Evolutionary conservation across 2,888 invertebrate genomes (phyloP), one percentile per base, ranked within the genome.

Genomic region (Synergus laeviventris): DNA sequence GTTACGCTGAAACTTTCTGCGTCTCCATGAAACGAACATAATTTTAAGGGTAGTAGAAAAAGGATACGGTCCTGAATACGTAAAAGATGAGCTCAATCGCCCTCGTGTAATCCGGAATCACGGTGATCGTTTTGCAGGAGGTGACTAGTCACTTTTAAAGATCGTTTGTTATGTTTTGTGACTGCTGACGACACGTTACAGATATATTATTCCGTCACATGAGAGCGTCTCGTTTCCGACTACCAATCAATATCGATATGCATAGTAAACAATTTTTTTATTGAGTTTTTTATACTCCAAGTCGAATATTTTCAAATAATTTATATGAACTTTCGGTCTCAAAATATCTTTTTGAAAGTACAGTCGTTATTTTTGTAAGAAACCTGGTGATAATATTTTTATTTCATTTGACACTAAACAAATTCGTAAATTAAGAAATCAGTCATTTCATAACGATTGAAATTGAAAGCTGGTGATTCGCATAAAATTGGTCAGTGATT

Each of bases 401-500:
- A 31, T 31, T 49, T 49, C 49, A 8, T 49, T 49, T 8, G n/a
- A n/a, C 49, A 9, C n/a, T 14, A 49, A 49, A 49, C 2, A n/a
- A n/a, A 49, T 49, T 49, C 1, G 8, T 49, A 49, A 21, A 21
- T 56, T 9, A 21, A 21, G 21, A 56, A 56, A 56, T 56, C 56
- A 56, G 56, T 56, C 12, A 56, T 56, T 73, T 54, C 62, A 73
- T 73, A 61, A 62, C 61, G 74, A 74, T 54, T 75, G 77, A 76
- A 62, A 61, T 70, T 76, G 76, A 75, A 62, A 61, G 59, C 74
- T 61, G 74, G 75, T 82, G 74, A 81, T 84, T 85, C 84, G 85
- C 86, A 84, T 85, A 85, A 87, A 88, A 88, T 89, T 86, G 84
- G 80, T 80, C 79, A 84, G 86, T 84, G 84, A n/a, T n/a, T n/a